These are phyloP conservation scores for Potamarius usumacintae DNA, from an alignment of 2,113 vertebrate genomes.

Conservation along the genomic window DNA sequence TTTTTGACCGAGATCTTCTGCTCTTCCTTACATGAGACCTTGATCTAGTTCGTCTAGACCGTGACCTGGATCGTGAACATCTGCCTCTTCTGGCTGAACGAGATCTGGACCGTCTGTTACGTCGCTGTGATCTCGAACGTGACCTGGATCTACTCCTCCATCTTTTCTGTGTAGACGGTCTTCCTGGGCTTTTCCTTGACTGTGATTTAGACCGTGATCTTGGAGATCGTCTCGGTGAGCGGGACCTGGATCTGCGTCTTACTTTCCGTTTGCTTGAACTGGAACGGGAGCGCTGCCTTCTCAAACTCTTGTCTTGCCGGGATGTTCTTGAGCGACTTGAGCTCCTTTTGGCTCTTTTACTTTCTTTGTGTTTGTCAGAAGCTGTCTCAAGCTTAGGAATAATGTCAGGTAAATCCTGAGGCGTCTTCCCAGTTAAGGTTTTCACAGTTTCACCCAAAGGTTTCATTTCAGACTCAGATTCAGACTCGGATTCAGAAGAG, in stretches of 20 bases:
- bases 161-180: constrained; percentile 14
- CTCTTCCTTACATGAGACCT: constrained; percentile 37
- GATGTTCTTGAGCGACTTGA: constrained; percentile 41
- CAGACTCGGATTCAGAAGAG: constrained; percentile 63
- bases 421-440: constrained; percentile 27
- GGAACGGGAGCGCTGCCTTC: constrained; percentile 38
- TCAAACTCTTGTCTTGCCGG: constrained; percentile 28
- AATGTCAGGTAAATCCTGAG: constrained; percentile 71
- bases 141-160: constrained; percentile 54
- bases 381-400: constrained; percentile 63
- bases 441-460: constrained; percentile 14
- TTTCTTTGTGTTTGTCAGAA: constrained; percentile 44
- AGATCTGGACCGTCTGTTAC: constrained; percentile 56
- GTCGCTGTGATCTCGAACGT: constrained; percentile 30
- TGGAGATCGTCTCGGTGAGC: constrained; percentile 22
- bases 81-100: constrained; percentile 25
- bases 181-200: constrained; percentile 37
- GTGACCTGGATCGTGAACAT: constrained; percentile 55
- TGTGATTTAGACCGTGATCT: constrained; percentile 51
- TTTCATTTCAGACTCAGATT: constrained; percentile 46
- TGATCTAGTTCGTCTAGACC: constrained; percentile 42
- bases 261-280: constrained; percentile 64
- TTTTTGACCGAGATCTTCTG: constrained; percentile 38
- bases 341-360: constrained; percentile 23
- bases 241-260: constrained; percentile 53